Conservation (phyloP, 2,797 vertebrate genomes). For the Apodemus agrarius region DNA sequence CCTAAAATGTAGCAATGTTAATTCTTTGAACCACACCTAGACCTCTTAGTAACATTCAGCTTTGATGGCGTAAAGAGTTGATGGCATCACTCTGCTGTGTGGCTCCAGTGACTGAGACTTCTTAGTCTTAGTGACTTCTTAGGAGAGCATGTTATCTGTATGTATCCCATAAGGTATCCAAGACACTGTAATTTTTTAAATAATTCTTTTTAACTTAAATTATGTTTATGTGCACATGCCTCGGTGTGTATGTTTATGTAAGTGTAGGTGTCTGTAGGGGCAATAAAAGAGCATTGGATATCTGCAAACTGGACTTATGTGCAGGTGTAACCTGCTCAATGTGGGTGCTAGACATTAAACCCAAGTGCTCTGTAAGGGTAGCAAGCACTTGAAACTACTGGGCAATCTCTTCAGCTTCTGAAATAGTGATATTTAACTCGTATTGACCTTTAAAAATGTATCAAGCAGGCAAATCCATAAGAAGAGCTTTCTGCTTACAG, state of each 20-base stretch:
- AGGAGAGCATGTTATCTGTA: neutral
- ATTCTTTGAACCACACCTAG: neutral
- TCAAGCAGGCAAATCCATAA: constrained; percentile 13
- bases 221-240: too few relatives aligned
- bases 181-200: constrained; percentile 16
- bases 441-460: constrained; percentile 50
- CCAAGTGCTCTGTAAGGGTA: neutral
- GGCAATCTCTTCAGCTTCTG: neutral
- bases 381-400: neutral
- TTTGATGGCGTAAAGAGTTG: neutral
- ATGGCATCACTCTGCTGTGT: neutral
- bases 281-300: neutral
- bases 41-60: neutral
- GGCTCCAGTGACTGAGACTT: neutral
- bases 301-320: neutral
- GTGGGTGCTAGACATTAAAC: neutral
- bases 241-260: neutral
- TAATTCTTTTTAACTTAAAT: neutral
- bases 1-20: neutral
- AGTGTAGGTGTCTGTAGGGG: neutral
- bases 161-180: neutral
- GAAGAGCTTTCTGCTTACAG: constrained; percentile 47
- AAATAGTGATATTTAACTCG: neutral
- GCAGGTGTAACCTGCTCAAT: neutral
- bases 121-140: too few relatives aligned